Base-by-base conservation (phyloP, 1,140 invertebrate species). In the Drosophila aff. region DNA sequence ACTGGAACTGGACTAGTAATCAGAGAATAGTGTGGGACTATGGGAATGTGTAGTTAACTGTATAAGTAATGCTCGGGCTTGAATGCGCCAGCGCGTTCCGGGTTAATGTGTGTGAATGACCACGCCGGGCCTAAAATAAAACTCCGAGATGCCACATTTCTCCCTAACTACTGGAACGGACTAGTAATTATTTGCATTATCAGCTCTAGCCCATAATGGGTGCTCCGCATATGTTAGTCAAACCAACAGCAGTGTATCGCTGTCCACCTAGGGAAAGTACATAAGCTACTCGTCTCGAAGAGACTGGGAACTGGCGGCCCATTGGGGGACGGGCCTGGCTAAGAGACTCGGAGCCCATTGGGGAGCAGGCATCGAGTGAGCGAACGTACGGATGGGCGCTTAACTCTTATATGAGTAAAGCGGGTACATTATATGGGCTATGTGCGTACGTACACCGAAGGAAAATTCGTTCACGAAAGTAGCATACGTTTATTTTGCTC, bases 391-490 rank as follows among this genome's bases (percentile, higher is more conserved):
- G 75, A 76, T 82, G 81, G 63, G 81, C 64, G 77, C 68, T 75
- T 84, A 84, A 85, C 82, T 85, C 81, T 81, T 81, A 71, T 81
- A 81, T 81, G 82, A 81, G 21, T 9, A 23, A 36, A 23, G 65
- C 63, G 44, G 23, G 81, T 81, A 59, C 44, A 58, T 71, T 40
- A 87, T 89, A 81, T 81, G 69, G 67, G 23, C 53, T 40, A 11
- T 11, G 36, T 57, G 36, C 53, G 36, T 40, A 40, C 21, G 40
- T 57, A 11, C 36, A 60, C 47, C 28, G 15, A 10, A 5, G 26
- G 23, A 49, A 26, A 49, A 49, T 15, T 7, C 15, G 6, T 23
- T 6, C 3, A 16, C 16, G 6, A 26, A 47, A 47, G 15, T 16
- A 16, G 8, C 6, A 23, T 8, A 9, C 33, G 33, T 36, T 36